Evolutionary conservation across 1,140 invertebrate genomes (phyloP), one percentile per base, ranked within the genome.

Genomic region (Drosophila bocqueti): DNA sequence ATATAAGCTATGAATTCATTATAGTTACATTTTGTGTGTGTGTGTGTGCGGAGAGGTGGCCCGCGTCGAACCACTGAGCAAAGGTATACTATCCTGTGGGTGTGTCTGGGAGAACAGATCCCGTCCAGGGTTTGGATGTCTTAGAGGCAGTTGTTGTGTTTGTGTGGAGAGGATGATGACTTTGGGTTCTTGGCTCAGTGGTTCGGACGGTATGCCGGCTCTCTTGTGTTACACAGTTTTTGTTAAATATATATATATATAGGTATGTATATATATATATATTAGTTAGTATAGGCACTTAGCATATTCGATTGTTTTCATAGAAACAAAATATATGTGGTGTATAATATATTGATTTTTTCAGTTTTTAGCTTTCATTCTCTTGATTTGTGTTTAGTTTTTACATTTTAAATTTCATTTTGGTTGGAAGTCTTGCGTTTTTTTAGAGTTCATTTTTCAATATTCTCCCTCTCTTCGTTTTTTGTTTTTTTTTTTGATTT

Each of bases 281-380:
- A 84, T 73, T 76, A 77, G 82, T 89, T 87, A 89, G 84, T 89
- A 89, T 87, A 87, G 84, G 84, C 84, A 87, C 84, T 87, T 87
- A 87, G 84, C 84, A 81, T 87, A 87, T 87, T 87, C 84, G 84
- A 87, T 87, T 89, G 83, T 87, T 87, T 87, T 89, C 81, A 89
- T 87, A 87, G 83, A 89, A 87, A 89, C 83, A 89, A 87, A 89
- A 72, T 81, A 87, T 79, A 79, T 83, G 71, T 79, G 77, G 71
- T 79, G 64, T 79, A 75, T 72, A 66, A 68, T 80, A 60, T 76
- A 71, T 71, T 71, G 74, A 42, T 73, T 63, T 61, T 72, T n/a
- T n/a, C 54, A 73, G 58, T 58, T 73, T 58, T 68, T 76, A 59
- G 55, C 62, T 77, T 77, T 55, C 57, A 47, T 76, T 38, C 47